Evolutionary conservation across 2,888 invertebrate genomes (phyloP).

Genomic region (Sminthurides aquaticus): DNA sequence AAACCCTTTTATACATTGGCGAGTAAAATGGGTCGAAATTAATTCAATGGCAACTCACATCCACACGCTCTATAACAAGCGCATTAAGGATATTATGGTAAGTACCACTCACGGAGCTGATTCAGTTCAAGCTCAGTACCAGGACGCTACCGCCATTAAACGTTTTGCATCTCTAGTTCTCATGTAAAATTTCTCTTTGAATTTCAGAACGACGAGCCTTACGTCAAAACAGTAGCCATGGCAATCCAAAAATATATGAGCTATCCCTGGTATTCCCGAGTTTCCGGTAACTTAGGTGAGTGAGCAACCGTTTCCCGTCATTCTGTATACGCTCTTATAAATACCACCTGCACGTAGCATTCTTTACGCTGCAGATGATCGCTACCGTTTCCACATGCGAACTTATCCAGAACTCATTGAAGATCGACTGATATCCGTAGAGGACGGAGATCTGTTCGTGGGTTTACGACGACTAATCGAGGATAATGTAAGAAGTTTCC

Average conservation of each 20-base stretch:
- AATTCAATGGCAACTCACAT: slow-evolving; percentile 24
- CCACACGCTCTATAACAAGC: slow-evolving; percentile 25
- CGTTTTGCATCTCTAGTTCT: too few relatives aligned
- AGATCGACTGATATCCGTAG: slow-evolving; percentile 8
- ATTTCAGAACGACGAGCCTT: slow-evolving; percentile 21
- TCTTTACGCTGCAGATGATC: slow-evolving; percentile 11
- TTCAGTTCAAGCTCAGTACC: too few relatives aligned
- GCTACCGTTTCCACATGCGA: slow-evolving; percentile 13
- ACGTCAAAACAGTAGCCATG: slow-evolving; percentile 23
- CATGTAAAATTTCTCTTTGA: too few relatives aligned
- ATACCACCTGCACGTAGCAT: neutral
- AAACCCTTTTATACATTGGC: slow-evolving; percentile 16
- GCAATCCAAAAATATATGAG: slow-evolving; percentile 21
- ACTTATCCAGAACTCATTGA: slow-evolving; percentile 17
- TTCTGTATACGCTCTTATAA: too few relatives aligned
- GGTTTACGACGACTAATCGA: slow-evolving; percentile 20
- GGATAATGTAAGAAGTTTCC: slow-evolving; percentile 16
- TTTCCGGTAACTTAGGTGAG: slow-evolving; percentile 18
- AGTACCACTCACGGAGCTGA: too few relatives aligned
- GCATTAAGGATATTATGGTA: slow-evolving; percentile 24
- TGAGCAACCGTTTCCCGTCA: neutral
- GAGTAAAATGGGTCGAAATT: slow-evolving; percentile 24
- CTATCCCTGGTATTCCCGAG: slow-evolving; percentile 24
- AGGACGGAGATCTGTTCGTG: slow-evolving; percentile 19
- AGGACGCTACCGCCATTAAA: too few relatives aligned